phyloP scores from a whole-genome alignment of 2,113 vertebrate species.

The rabbit (Oryctolagus cuniculus) region mOryCun1.1 NC_091445.1:11093001-11093500 shows the following conservation, averaged over 20 bases:
- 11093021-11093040: neutral
- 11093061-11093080: constrained; percentile 3
- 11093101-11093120: constrained; percentile 25
- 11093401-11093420: too few species aligned
- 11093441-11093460: too few species aligned
- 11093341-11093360: too few species aligned
- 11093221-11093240: constrained; percentile 9
- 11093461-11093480: too few species aligned
- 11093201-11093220: constrained; percentile 10
- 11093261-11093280: neutral
- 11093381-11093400: too few species aligned
- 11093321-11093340: too few species aligned
- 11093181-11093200: constrained; percentile 33
- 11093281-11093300: constrained; percentile 41
- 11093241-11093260: neutral
- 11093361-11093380: too few species aligned
- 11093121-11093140: constrained; percentile 11
- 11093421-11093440: too few species aligned
- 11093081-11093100: constrained; percentile 21
- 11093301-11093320: neutral
- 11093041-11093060: neutral
- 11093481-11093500: too few species aligned
- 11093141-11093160: neutral
- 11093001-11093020: constrained; percentile 36
- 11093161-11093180: constrained; percentile 40